Evolutionary conservation across 2,113 vertebrate genomes (phyloP), one percentile per base, ranked within the genome.

Genomic region (Tragulus kanchil): DNA sequence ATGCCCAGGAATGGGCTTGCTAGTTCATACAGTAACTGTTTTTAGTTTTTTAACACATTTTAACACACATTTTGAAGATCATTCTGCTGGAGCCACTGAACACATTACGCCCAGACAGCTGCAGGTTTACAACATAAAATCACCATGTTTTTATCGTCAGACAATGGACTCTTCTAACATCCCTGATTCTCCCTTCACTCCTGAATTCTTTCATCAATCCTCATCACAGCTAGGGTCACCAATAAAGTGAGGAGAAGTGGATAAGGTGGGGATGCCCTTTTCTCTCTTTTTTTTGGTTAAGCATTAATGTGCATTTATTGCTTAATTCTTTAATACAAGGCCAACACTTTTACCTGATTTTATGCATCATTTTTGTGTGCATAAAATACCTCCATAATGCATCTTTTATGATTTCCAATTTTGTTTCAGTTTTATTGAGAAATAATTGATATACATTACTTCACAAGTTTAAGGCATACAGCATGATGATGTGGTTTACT

Each of bases 331-430:
- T 65, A 86, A 86, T 25, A 21, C 4, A 87, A 42, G 77, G 13
- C 59, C 9, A 58, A 93, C 56, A 78, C 21, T 90, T 89, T 73
- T 25, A 73, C 69, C n/a, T 85, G n/a, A 92, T 78, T 78, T 36
- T 45, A 85, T 84, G 42, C 54, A 25, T 61, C 28, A 78, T 85
- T 62, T 88, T 56, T 45, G 45, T 56, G 16, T 78, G 45, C 12
- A 52, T 83, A 61, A 90, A 89, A 83, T 26, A 79, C 12, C 31
- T 19, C 21, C 17, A 58, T 84, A 90, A 61, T 62, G 1, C 65
- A 85, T 81, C 45, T 92, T 85, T 91, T 77, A 67, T 52, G 10
- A 89, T 75, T 84, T 93, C 58, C 48, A 85, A 65, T 69, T 90
- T 93, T 85, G 56, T 56, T 56, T 54, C 50, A 79, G 77, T 23